Evolutionary conservation across 2,888 invertebrate species (phyloP), one percentile per base, ranked within the genome.

Genomic region (Spilosoma lubricipeda): DNA sequence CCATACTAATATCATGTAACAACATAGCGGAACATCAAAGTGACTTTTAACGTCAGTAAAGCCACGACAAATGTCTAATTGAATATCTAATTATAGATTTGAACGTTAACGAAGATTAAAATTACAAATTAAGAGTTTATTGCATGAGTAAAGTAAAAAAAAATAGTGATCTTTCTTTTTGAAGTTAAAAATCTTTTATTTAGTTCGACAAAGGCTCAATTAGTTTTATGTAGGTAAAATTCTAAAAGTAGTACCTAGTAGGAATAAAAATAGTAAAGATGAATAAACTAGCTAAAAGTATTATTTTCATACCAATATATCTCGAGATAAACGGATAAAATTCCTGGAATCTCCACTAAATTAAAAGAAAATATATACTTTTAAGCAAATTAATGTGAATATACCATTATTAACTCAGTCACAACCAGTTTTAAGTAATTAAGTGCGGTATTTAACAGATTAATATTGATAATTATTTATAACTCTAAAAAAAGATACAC

Each of bases 401-500:
- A 56, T n/a, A n/a, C 56, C n/a, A n/a, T 56, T n/a, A 59, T 15
- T 13, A 27, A 59, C 59, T 27, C 59, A 27, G n/a, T 59, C 59
- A 5, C 52, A 56, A 56, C 52, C 52, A 27, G 59, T 27, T 59
- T 59, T 13, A 27, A 59, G 13, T 27, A 59, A 59, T 59, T 59
- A 59, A 15, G 59, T 59, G 27, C 15, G 13, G 59, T 59, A 59
- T 59, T 65, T 30, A 48, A 30, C 9, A 63, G 30, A 11, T 70
- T 23, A 45, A 63, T 70, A 63, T 59, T 75, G 18, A 33, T 66
- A 39, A n/a, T 59, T 70, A 70, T 75, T 69, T 75, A 72, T 63
- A 70, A 72, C 9, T 39, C 63, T 30, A 18, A 63, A 63, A 63
- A 63, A 63, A 63, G 30, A 15, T 63, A 56, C 59, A 59, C 59